Percentiles rank a stretch among this genome's conserved stretches.
Evolutionary conservation across 2,888 invertebrate genomes (phyloP).

Genomic region (Pyrrhosoma nymphula): DNA sequence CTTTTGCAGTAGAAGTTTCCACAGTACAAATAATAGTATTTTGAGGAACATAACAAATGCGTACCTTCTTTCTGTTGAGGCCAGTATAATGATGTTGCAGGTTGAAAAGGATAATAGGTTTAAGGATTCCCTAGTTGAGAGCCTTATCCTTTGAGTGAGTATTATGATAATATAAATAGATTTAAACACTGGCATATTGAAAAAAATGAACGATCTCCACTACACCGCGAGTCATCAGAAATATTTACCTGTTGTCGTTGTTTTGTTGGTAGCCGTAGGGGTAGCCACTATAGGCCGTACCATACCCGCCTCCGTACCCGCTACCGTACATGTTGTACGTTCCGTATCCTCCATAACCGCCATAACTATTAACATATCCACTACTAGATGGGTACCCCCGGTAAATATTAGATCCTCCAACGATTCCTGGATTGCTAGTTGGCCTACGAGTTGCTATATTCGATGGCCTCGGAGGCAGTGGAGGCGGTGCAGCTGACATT

Average conservation of each 20-base stretch:
- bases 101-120: no score
- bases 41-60: no score
- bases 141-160: no score
- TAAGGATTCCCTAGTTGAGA: no score
- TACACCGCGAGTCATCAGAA: neutral
- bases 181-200: no score
- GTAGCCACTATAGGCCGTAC: conserved; percentile 21
- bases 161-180: no score
- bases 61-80: no score
- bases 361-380: conserved; percentile 5
- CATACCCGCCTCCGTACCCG: conserved; percentile 43
- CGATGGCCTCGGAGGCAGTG: conserved; percentile 47
- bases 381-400: conserved; percentile 5
- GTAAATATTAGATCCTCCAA: neutral
- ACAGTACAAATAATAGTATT: no score
- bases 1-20: no score
- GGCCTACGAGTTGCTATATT: neutral
- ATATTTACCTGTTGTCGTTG: conserved; percentile 45
- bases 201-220: no score
- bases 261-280: neutral
- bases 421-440: neutral
- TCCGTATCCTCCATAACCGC: neutral
- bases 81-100: no score
- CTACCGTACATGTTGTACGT: neutral
- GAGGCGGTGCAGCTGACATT: conserved; percentile 14